Conservation (phyloP, 1,140 invertebrate species). For the Drosophila nebulosa region DNA sequence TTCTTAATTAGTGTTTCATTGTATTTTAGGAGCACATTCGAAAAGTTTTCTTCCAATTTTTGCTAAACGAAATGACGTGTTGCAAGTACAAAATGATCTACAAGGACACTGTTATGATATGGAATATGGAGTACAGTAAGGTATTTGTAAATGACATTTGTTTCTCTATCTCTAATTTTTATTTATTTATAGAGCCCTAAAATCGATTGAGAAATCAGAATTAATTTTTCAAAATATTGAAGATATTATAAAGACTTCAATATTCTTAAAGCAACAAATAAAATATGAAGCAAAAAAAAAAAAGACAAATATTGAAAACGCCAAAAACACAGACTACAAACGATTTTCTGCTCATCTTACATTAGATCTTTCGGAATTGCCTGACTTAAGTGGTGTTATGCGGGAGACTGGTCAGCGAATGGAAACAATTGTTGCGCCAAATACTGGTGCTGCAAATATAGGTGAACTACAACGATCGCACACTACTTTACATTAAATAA, state of each 20-base stretch:
- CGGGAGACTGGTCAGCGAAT: constrained; percentile 91
- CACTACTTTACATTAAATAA: constrained; percentile 82
- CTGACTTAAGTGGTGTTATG: constrained; percentile 89
- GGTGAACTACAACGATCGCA: constrained; percentile 83
- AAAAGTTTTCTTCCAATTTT: constrained; percentile 95
- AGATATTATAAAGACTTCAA: constrained; percentile 94
- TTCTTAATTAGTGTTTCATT: too few relatives aligned
- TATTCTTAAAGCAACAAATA: constrained; percentile 96
- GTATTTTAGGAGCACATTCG: constrained; percentile 92
- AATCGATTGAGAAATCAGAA: constrained; percentile 90
- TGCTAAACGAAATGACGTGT: constrained; percentile 92
- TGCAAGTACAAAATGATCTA: constrained; percentile 90
- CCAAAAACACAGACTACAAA: constrained; percentile 88
- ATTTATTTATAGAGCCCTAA: constrained; percentile 83
- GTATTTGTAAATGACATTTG: background rate
- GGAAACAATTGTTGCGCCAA: constrained; percentile 88
- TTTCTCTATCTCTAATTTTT: background rate
- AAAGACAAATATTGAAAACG: constrained; percentile 87
- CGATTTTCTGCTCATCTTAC: constrained; percentile 92
- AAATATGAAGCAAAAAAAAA: constrained; percentile 93
- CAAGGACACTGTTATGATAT: constrained; percentile 97
- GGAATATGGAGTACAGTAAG: constrained; percentile 93
- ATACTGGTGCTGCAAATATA: constrained; percentile 61
- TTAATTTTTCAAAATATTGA: constrained; percentile 93
- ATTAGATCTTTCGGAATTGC: constrained; percentile 89